A percentile compares a stretch with the other conserved stretches of the same genome.
Conservation (phyloP, 2,113 vertebrate species). For the Malurus melanocephalus region DNA sequence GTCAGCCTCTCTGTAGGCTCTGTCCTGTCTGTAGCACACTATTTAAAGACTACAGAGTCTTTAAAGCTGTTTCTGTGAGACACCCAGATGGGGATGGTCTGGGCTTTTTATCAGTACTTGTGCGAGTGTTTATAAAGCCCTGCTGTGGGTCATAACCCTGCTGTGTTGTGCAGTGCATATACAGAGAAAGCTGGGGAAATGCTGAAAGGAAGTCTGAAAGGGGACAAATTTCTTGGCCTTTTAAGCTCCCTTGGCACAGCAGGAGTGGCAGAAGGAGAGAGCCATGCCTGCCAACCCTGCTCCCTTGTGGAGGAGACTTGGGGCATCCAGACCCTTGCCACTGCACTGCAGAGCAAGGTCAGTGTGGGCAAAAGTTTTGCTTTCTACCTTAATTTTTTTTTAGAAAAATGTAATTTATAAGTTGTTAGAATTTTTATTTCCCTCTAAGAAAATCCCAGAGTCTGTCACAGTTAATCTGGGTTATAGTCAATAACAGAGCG, state of each 20-base stretch:
- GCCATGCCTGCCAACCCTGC: neutral
- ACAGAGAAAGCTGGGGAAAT: neutral
- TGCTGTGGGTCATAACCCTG: neutral
- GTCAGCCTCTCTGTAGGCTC: neutral
- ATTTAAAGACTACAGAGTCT: neutral
- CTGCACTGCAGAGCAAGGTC: neutral
- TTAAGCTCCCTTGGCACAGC: neutral
- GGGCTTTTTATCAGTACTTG: neutral
- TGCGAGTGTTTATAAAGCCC: neutral
- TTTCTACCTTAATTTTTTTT: neutral
- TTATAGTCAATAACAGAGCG: neutral
- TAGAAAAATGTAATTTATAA: neutral
- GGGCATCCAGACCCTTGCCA: neutral
- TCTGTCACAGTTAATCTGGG: neutral
- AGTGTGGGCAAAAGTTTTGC: neutral
- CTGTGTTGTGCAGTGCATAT: rapidly evolving
- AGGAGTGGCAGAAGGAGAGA: neutral
- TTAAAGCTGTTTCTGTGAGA: neutral
- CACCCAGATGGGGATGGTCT: neutral
- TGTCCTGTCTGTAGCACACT: neutral
- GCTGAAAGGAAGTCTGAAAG: neutral
- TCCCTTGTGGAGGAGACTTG: rapidly evolving
- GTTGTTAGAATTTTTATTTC: neutral
- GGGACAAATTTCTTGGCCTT: neutral
- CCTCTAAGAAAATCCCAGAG: neutral